Evolutionary conservation across 1,140 invertebrate species (phyloP), one percentile per base, ranked within the genome.

Genomic region (Drosophila miranda): DNA sequence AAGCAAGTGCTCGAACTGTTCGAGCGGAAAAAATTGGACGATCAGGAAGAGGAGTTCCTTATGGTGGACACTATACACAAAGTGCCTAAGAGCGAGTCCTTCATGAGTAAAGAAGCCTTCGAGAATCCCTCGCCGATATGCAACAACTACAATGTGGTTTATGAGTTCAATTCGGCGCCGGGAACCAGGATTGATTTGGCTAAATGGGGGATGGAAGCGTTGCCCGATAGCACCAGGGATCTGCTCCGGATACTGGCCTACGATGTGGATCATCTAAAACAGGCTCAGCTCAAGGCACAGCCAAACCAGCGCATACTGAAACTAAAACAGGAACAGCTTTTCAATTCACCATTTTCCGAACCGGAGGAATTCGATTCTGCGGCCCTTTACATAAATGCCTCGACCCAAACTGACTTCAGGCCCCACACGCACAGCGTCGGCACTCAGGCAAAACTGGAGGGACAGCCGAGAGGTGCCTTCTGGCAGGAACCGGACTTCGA

Each of bases 101-200:
- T 49, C n/a, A 49, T 68, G 9, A 49, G 41, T 6, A 54, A 64
- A 9, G 43, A 41, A 6, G 26, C 38, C 1, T 87, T 75, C 11
- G 69, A 87, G 23, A 78, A 87, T 55, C 74, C 81, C 1, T 86
- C 81, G 26, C 81, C 81, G 1, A 34, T 86, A 2, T 54, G 51
- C 30, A 86, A 78, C 26, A 86, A 86, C 41, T 67, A 45, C 16
- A 86, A 86, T 46, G 81, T 86, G 2, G 34, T n/a, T 3, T 86
- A 87, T 26, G 64, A 70, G 19, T 87, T 86, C 23, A 86, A 87
- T 14, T 81, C 81, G 2, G 69, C 58, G 0, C 60, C 60, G 1
- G 72, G 61, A 1, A 53, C 73, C 0, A 41, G 50, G 3, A 75
- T 87, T 1, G 43, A 70, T 6, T 6, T 86, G 14, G 21, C 49